Percentiles rank a stretch among this genome's conserved stretches.
Evolutionary conservation across 2,113 vertebrate genomes (phyloP).

Genomic region (Dipodomys spectabilis): DNA sequence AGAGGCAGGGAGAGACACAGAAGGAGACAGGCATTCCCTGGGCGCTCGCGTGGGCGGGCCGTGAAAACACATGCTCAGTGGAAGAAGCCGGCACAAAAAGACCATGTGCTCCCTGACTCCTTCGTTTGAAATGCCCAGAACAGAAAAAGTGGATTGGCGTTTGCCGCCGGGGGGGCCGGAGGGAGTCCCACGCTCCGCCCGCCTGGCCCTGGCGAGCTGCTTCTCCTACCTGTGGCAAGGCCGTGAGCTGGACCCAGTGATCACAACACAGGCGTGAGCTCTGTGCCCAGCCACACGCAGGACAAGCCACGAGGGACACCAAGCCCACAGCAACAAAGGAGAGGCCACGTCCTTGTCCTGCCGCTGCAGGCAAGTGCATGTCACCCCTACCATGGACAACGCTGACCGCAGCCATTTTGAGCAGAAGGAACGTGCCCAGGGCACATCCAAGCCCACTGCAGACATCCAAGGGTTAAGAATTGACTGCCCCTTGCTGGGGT

Average conservation of each 20-base stretch:
- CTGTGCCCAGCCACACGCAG: too few species aligned
- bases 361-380: background rate
- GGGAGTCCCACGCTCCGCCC: background rate
- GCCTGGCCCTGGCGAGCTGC: fast-evolving
- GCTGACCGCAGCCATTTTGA: background rate
- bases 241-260: background rate
- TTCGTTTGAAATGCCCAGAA: too few species aligned
- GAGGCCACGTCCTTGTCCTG: background rate
- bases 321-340: background rate
- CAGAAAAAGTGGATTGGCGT: too few species aligned
- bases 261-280: too few species aligned
- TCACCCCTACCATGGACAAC: background rate
- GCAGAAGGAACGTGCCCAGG: background rate
- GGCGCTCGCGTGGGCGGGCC: too few species aligned
- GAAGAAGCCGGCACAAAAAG: too few species aligned
- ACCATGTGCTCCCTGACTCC: too few species aligned
- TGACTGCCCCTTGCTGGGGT: background rate
- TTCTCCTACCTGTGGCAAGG: background rate
- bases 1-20: too few species aligned
- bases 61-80: fast-evolving
- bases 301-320: background rate
- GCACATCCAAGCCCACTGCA: too few species aligned
- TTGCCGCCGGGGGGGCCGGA: too few species aligned
- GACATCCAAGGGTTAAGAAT: background rate
- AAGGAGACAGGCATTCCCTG: too few species aligned